Evolutionary conservation across 2,888 invertebrate species (phyloP).

Genomic region (Steromphala cineraria): DNA sequence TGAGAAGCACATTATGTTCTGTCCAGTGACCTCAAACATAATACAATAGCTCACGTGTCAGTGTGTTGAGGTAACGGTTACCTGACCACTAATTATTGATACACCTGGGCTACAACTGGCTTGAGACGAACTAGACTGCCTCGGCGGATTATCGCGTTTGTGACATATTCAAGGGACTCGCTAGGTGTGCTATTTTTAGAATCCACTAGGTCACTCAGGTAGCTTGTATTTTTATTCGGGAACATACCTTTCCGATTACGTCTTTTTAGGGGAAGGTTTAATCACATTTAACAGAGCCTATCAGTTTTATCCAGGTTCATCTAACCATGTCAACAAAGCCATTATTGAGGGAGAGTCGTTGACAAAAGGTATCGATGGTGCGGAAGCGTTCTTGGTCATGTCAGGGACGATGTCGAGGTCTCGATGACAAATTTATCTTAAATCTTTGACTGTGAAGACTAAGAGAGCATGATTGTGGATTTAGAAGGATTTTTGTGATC

Average conservation of each 20-base stretch:
- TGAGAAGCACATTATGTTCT: too few species aligned
- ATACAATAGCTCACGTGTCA: too few species aligned
- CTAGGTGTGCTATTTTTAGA: background rate
- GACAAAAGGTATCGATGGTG: constrained; percentile 2
- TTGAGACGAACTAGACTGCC: background rate
- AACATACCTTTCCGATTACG: constrained; percentile 19
- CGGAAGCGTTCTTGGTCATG: background rate
- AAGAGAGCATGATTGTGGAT: too few species aligned
- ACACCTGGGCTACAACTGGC: background rate
- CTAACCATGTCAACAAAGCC: background rate
- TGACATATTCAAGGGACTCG: background rate
- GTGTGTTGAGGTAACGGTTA: background rate
- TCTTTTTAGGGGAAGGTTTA: background rate
- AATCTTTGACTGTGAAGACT: background rate
- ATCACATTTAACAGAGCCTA: background rate
- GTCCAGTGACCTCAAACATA: too few species aligned
- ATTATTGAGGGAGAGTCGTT: background rate
- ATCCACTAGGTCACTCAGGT: background rate
- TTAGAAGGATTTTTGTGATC: too few species aligned
- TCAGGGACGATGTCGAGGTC: background rate
- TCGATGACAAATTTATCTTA: constrained; percentile 1
- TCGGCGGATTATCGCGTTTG: background rate
- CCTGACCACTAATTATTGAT: constrained; percentile 13
- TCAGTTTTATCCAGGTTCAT: background rate
- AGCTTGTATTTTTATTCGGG: background rate